phyloP scores from a whole-genome alignment of 2,113 vertebrate species.

The Stictonetta naevosa region DNA sequence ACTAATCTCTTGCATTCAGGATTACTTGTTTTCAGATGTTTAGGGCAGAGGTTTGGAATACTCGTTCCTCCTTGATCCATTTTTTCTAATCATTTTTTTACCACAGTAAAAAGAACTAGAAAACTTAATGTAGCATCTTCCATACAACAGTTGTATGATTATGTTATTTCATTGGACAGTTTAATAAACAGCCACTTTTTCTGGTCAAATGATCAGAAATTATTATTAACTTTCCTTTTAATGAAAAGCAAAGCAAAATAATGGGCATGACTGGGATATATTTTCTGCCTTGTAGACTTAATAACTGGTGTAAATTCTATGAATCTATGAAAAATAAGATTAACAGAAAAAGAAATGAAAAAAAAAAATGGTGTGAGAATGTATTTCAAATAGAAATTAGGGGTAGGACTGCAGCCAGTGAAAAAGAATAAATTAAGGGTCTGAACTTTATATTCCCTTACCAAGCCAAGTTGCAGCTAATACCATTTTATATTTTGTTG shows the following conservation, averaged over 20 bases:
- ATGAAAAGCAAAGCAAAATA: neutral
- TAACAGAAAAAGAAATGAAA: neutral
- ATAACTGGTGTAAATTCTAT: neutral
- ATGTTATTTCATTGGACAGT: neutral
- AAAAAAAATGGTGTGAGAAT: neutral
- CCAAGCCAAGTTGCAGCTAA: neutral
- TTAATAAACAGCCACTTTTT: neutral
- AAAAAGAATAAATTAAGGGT: neutral
- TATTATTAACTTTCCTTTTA: neutral
- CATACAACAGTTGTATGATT: neutral
- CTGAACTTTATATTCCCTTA: neutral
- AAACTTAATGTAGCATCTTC: neutral
- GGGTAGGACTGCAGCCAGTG: neutral
- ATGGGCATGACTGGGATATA: neutral
- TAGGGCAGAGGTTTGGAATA: neutral
- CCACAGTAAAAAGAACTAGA: neutral
- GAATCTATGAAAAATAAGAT: neutral
- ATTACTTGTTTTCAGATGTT: neutral
- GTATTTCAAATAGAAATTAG: neutral
- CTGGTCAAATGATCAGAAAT: neutral
- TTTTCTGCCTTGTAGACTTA: neutral
- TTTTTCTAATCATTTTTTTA: neutral
- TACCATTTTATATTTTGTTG: neutral
- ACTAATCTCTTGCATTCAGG: neutral
- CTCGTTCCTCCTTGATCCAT: neutral